These are phyloP conservation scores for Peromyscus polionotus DNA, from an alignment of 2,113 vertebrate species.

Conservation along the genomic window DNA sequence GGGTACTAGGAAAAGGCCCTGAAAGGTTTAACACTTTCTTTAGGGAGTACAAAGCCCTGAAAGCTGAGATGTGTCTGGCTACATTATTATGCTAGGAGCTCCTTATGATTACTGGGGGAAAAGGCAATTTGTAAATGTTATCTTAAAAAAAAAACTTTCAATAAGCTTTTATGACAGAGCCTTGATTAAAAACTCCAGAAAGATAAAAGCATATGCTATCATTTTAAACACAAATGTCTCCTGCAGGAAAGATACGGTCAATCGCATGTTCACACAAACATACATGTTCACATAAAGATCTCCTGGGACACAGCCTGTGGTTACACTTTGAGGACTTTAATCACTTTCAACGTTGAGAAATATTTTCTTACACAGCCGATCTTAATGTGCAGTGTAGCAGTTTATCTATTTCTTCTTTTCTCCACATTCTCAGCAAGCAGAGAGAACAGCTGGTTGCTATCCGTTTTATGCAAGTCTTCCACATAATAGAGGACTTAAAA, in stretches of 20 bases:
- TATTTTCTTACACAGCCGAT: conserved; percentile 53
- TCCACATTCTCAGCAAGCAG: conserved; percentile 28
- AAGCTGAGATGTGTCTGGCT: not conserved
- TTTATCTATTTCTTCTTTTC: conserved; percentile 64
- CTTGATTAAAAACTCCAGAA: conserved; percentile 59
- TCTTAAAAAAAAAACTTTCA: conserved; percentile 24
- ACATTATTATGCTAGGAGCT: not conserved
- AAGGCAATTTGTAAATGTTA: conserved; percentile 25
- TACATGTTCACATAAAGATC: not conserved
- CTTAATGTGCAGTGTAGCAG: conserved; percentile 44
- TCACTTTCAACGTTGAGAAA: conserved; percentile 20
- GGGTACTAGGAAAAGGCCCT: not conserved
- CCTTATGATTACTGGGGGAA: not conserved
- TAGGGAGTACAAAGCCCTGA: not conserved
- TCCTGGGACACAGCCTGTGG: not conserved
- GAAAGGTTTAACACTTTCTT: not conserved
- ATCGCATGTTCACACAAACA: not conserved
- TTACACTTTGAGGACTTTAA: not conserved
- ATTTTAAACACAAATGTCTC: conserved; percentile 62
- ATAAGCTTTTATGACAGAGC: conserved; percentile 8
- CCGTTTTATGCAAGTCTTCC: conserved; percentile 54
- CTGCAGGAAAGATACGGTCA: not conserved
- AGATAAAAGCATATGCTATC: conserved; percentile 56
- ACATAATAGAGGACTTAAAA: not conserved
- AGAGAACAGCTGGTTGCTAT: conserved; percentile 41